phyloP scores from a whole-genome alignment of 2,797 vertebrate species.

The Leptoclinus maculatus region DNA sequence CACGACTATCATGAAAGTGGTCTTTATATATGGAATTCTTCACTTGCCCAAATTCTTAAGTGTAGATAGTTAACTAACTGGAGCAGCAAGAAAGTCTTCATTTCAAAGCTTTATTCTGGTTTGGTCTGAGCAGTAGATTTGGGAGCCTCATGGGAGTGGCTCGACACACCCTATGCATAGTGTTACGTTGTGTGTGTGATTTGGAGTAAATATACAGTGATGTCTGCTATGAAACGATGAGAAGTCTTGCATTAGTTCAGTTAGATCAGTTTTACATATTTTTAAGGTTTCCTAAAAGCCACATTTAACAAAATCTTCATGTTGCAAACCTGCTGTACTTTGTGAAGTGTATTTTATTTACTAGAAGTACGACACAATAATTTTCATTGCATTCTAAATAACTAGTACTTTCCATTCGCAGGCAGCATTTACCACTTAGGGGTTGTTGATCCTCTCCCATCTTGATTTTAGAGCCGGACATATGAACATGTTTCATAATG shows the following conservation, averaged over 20 bases:
- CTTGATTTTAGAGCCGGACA: conserved; percentile 2
- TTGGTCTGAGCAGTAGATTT: conserved; percentile 10
- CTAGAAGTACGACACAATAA: neutral
- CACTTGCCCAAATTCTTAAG: neutral
- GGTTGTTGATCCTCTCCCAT: neutral
- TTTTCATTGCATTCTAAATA: neutral
- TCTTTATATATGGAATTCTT: neutral
- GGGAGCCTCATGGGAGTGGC: conserved; percentile 29
- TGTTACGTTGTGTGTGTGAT: conserved; percentile 13
- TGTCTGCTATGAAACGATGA: conserved; percentile 3
- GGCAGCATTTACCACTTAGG: neutral
- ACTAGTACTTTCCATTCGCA: neutral
- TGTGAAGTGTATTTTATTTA: neutral
- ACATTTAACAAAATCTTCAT: neutral
- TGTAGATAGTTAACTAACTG: conserved; percentile 1
- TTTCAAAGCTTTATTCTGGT: conserved; percentile 19
- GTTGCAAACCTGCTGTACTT: neutral
- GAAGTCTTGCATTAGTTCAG: neutral
- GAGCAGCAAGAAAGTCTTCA: conserved; percentile 14
- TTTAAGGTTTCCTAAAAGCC: neutral
- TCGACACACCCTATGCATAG: conserved; percentile 12
- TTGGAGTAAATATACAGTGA: conserved; percentile 10
- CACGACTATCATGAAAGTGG: neutral
- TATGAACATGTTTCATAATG: conserved; percentile 29
- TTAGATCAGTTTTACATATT: too few species aligned